phyloP scores from a whole-genome alignment of 2,113 vertebrate species.

The Prietella phreatophila region DNA sequence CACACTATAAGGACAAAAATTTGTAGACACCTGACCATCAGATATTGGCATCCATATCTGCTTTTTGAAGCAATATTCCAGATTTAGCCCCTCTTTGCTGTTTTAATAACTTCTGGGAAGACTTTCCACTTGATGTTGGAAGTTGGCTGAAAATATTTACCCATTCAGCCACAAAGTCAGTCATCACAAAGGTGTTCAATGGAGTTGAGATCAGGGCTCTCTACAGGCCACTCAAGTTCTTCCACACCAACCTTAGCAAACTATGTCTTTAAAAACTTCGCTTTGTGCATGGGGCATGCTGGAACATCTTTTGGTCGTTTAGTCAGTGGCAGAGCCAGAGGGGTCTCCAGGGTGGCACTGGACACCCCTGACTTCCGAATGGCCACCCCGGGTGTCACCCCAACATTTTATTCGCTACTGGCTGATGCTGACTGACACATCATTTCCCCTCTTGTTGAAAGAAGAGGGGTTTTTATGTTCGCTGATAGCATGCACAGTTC shows the following conservation, averaged over 20 bases:
- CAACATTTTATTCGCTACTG: too few species aligned
- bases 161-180: neutral
- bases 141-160: neutral
- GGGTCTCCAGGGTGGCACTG: too few species aligned
- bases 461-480: too few species aligned
- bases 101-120: neutral
- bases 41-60: neutral
- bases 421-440: too few species aligned
- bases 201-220: too few species aligned
- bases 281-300: neutral
- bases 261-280: neutral
- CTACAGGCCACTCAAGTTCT: neutral
- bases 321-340: neutral
- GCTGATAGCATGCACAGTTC: too few species aligned
- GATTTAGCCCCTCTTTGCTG: neutral
- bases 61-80: neutral
- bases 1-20: neutral
- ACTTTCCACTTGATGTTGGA: neutral
- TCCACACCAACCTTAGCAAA: too few species aligned
- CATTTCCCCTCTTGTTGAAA: too few species aligned
- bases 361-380: too few species aligned
- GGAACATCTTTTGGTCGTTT: neutral
- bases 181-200: too few species aligned
- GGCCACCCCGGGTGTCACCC: too few species aligned
- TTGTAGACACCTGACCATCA: neutral